Conservation (phyloP, 2,113 vertebrate genomes). For the Redunca redunca region DNA sequence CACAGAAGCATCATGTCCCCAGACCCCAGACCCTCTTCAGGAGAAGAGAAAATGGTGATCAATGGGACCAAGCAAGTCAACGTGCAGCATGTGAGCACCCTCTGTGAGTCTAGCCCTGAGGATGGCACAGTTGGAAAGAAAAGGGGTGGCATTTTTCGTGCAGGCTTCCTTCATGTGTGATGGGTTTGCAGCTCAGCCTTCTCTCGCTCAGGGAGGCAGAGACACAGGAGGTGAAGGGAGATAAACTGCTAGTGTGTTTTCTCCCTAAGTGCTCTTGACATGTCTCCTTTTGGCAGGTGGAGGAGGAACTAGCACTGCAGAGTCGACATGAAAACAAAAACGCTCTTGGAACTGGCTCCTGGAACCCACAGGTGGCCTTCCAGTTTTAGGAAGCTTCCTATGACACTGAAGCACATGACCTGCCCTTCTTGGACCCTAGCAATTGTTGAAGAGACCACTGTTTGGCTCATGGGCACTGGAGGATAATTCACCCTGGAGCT, state of each 20-base stretch:
- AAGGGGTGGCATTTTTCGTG: background rate
- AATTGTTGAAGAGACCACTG: background rate
- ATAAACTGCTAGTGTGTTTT: background rate
- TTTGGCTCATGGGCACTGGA: background rate
- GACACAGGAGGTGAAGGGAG: background rate
- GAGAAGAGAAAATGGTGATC: background rate
- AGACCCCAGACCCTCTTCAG: background rate
- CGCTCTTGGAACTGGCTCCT: background rate
- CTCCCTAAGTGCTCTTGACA: background rate
- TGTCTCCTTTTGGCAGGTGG: background rate
- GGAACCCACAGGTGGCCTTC: background rate
- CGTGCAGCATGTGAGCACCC: background rate
- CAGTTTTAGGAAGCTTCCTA: background rate
- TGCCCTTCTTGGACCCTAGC: background rate
- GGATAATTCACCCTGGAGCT: background rate
- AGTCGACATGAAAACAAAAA: accelerated
- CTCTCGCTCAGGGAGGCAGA: background rate
- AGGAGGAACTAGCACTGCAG: background rate
- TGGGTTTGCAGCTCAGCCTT: background rate
- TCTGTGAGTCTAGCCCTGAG: background rate
- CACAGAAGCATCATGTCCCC: background rate
- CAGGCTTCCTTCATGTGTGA: background rate
- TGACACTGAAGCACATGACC: background rate
- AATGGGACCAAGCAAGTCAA: accelerated
- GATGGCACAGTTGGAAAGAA: background rate